These are phyloP conservation scores for Drosophila paranaensis DNA, from an alignment of 2,888 invertebrate species.

Conservation along the genomic window DNA sequence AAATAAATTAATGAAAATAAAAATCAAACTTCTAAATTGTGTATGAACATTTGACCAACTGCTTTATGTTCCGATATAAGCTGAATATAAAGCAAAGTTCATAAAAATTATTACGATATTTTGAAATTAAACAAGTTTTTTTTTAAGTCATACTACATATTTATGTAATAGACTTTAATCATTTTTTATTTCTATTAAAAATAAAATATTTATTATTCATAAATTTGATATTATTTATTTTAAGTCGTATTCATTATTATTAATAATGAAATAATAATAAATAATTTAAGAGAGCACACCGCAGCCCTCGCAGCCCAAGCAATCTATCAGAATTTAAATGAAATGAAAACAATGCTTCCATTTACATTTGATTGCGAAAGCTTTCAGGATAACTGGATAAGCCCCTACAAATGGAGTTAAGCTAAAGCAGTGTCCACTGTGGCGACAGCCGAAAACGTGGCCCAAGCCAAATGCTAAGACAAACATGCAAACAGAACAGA, in stretches of 20 bases:
- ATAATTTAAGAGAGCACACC: slow-evolving; percentile 6
- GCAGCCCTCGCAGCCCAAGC: neutral
- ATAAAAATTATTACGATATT: no score
- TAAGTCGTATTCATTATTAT: neutral
- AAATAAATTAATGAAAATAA: no score
- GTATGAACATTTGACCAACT: no score
- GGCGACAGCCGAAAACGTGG: slow-evolving; percentile 25
- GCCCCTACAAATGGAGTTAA: slow-evolving; percentile 26
- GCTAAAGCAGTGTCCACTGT: slow-evolving; percentile 41
- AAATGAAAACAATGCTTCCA: slow-evolving; percentile 75
- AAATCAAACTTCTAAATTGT: no score
- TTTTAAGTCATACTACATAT: no score
- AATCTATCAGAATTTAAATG: slow-evolving; percentile 69
- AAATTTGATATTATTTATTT: neutral
- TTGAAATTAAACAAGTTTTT: neutral
- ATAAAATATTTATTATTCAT: neutral
- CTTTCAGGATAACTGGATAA: slow-evolving; percentile 46
- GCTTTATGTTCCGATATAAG: no score
- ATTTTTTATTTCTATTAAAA: neutral
- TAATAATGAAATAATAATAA: slow-evolving; percentile 2
- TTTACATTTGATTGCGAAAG: slow-evolving; percentile 53
- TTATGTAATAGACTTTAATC: no score
- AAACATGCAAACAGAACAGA: slow-evolving; percentile 27
- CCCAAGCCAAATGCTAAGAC: slow-evolving; percentile 35
- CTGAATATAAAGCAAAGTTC: no score